A percentile compares a stretch with the other conserved stretches of the same genome.
phyloP scores from a whole-genome alignment of 2,888 invertebrate species.

The Synanthedon myopaeformis region DNA sequence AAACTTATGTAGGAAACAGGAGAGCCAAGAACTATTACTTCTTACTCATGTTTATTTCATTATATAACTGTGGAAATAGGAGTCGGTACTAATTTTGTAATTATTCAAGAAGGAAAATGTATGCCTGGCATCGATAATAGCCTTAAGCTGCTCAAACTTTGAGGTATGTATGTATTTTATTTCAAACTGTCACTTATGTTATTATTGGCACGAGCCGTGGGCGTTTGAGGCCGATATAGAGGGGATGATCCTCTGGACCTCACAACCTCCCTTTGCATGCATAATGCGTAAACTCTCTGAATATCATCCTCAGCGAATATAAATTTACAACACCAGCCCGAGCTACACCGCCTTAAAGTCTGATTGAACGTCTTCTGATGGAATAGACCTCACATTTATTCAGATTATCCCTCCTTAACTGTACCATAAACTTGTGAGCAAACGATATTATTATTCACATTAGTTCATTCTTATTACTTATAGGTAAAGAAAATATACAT shows the following conservation, averaged over 20 bases:
- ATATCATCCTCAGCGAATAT: conserved; percentile 46
- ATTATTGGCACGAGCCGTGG: neutral
- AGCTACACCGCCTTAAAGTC: conserved; percentile 32
- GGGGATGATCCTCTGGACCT: conserved; percentile 25
- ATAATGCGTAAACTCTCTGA: conserved; percentile 41
- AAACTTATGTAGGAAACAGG: too few species aligned
- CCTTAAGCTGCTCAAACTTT: too few species aligned
- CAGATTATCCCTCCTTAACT: conserved; percentile 36
- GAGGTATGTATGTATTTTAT: neutral
- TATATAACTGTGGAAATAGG: too few species aligned
- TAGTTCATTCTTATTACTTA: conserved; percentile 1
- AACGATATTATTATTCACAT: conserved; percentile 2
- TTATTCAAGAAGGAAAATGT: too few species aligned
- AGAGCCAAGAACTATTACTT: neutral
- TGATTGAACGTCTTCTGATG: conserved; percentile 38
- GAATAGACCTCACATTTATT: conserved; percentile 39
- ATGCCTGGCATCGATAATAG: too few species aligned
- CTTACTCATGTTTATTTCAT: neutral
- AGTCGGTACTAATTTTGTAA: too few species aligned
- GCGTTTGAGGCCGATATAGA: conserved; percentile 1
- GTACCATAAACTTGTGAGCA: conserved; percentile 12
- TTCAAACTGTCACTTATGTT: neutral
- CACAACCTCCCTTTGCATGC: conserved; percentile 42
- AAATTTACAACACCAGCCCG: conserved; percentile 37
- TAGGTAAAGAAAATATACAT: too few species aligned